Base-by-base conservation (phyloP, 2,113 vertebrate species). In the Podarcis cretensis region DNA sequence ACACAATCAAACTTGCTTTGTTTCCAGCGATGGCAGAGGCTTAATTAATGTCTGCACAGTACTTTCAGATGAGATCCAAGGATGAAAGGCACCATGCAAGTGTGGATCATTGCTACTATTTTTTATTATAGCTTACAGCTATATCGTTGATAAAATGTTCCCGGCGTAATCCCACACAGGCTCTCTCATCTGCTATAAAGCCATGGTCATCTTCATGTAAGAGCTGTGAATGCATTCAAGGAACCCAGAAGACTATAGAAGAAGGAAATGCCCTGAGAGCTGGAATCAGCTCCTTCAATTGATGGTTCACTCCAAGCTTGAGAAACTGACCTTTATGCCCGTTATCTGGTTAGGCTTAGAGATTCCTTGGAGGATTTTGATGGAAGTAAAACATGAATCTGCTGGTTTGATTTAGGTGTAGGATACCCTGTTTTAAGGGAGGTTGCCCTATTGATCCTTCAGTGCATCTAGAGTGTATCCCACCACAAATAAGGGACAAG, bases 21-120 rank as follows among this genome's bases (percentile, higher is more conserved):
- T 92, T 93, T 73, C 37, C 6, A 32, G 35, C n/a, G 6, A 23
- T 0, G 0, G 10, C 68, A 74, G 10, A 86, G 76, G 69, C n/a
- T 89, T 94, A 94, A 91, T 91, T 93, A 95, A 93, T 84, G 85
- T 92, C 91, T 93, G 73, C 87, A 21, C 87, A 92, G 69, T 81
- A 30, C 30, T 94, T 90, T 0, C 0, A 93, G 81, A 93, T 77
- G 83, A 90, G 9, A 90, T 87, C 54, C 89, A 83, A 90, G 85
- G 77, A 91, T 88, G 25, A 91, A 91, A 93, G 25, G 48, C 74
- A 68, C 54, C 84, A 16, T 89, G 54, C 40, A 92, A 90, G 77
- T 59, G 6, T 35, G 83, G 93, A 93, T 73, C 90, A 85, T 82
- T 92, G 86, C 93, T 95, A 87, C 86, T 94, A 93, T 92, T 93